Evolutionary conservation across 2,888 invertebrate species (phyloP), one percentile per base, ranked within the genome.

Genomic region (Chloromyia formosa): DNA sequence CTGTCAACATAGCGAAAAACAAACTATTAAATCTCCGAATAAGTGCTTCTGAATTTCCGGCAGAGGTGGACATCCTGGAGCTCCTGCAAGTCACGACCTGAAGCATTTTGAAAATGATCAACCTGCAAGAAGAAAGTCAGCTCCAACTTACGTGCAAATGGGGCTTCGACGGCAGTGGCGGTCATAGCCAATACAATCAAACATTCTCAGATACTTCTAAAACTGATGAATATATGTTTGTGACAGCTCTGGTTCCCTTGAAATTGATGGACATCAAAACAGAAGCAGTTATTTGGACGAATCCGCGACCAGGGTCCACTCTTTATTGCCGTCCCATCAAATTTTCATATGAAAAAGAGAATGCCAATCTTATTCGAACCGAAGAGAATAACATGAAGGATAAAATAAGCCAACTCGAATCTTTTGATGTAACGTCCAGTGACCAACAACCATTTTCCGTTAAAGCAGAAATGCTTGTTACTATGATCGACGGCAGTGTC

Each of bases 401-500:
- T 1, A n/a, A 49, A 12, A 3, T 49, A n/a, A 49, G 12, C 5
- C n/a, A 49, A 49, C 16, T 12, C 3, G 16, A 12, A 12, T n/a
- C 12, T 5, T 12, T 3, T 49, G n/a, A n/a, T n/a, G n/a, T n/a
- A n/a, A n/a, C n/a, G n/a, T 49, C 49, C 2, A 49, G 16, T 49
- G 16, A 49, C 12, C 3, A n/a, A n/a, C n/a, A n/a, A n/a, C n/a
- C n/a, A n/a, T n/a, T 49, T 12, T 49, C 49, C 27, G 27, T n/a
- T n/a, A n/a, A 35, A 35, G 27, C n/a, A n/a, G 53, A 58, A 16
- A 16, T 74, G 45, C 62, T 75, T 23, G 73, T 75, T n/a, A 71
- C 74, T 40, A 76, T 74, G 74, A 40, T 76, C 10, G 58, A 72
- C 64, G 73, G 76, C 23, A 73, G 73, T 54, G 73, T 66, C 16